These are phyloP conservation scores for Orchesella cincta DNA, from an alignment of 1,140 invertebrate genomes.

Conservation along the genomic window DNA sequence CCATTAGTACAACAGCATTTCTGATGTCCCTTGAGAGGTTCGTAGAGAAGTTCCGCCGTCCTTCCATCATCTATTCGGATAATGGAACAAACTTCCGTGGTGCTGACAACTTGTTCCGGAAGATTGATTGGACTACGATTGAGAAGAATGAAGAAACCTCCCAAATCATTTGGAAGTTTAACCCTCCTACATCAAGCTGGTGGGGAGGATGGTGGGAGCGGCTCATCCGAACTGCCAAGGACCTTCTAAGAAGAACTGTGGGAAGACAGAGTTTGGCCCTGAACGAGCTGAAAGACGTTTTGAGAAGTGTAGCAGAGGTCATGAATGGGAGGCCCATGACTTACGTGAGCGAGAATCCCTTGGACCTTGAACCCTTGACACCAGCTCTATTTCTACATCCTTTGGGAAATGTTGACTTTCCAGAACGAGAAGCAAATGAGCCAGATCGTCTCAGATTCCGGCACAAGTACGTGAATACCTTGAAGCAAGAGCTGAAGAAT, in stretches of 20 bases:
- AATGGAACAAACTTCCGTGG: conserved; percentile 22
- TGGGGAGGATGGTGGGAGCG: not conserved
- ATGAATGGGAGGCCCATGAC: not conserved
- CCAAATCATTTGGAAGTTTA: not conserved
- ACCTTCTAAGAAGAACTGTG: not conserved
- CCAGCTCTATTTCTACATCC: not conserved
- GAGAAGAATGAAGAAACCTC: not conserved
- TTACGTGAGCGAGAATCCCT: not conserved
- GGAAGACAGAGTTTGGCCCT: not conserved
- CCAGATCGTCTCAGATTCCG: not conserved
- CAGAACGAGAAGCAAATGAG: not conserved
- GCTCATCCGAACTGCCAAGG: not conserved
- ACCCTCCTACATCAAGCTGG: not conserved
- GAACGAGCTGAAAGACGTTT: not conserved
- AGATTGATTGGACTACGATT: not conserved
- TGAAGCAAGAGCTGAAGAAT: not conserved
- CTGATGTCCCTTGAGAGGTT: not conserved
- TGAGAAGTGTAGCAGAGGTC: not conserved
- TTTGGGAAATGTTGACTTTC: not conserved
- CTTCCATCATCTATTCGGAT: not conserved
- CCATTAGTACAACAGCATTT: not conserved
- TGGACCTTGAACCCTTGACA: not conserved
- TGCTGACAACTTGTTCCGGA: not conserved
- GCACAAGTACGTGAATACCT: not conserved
- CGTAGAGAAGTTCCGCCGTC: not conserved